Conservation (phyloP, 1,140 invertebrate genomes). For the Rhopalosiphum maidis region DNA sequence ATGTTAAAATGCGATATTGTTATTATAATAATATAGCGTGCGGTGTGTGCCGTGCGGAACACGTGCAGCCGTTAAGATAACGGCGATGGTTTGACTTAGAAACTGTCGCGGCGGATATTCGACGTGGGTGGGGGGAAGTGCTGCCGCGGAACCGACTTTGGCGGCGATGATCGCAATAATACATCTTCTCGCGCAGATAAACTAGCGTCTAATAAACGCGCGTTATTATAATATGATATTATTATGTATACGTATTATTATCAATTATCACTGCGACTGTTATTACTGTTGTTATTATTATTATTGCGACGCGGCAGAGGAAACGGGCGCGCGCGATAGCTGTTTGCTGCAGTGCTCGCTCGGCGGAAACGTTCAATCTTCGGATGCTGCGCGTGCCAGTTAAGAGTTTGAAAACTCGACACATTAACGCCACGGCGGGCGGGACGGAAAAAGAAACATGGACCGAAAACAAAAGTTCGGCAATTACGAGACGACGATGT, state of each 20-base stretch:
- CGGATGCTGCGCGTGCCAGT: background rate
- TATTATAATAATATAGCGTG: background rate
- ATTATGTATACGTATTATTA: background rate
- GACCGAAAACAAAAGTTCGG: background rate
- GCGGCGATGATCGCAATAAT: background rate
- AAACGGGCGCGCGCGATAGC: background rate
- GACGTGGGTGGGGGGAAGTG: background rate
- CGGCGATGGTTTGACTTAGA: background rate
- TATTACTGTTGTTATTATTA: background rate
- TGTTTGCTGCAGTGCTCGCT: background rate
- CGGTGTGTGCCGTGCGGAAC: background rate
- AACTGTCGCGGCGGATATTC: background rate
- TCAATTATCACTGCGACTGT: background rate
- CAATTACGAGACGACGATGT: background rate
- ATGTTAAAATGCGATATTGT: background rate
- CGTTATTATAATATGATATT: background rate
- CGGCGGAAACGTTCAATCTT: constrained; percentile 23
- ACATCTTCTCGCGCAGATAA: background rate
- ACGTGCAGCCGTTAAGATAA: background rate
- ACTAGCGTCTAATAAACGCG: background rate
- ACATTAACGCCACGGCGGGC: background rate
- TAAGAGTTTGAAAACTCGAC: constrained; percentile 34
- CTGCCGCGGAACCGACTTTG: background rate
- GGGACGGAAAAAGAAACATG: background rate
- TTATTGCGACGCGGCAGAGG: background rate